Evolutionary conservation across 2,113 vertebrate species (phyloP).

Genomic region (Psittacula cyanocephala): DNA sequence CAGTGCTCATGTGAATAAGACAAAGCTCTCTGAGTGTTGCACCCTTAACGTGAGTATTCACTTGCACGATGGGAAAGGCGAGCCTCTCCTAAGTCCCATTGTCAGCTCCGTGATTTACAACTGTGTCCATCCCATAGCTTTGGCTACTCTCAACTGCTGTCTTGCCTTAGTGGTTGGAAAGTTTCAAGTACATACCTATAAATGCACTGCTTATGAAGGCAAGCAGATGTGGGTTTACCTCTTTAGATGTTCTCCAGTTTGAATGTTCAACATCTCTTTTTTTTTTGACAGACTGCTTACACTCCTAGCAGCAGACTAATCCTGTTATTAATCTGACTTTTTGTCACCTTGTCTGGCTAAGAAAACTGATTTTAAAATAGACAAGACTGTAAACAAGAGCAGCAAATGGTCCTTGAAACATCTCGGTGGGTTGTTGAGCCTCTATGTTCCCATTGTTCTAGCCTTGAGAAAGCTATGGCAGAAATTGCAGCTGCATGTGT

Average conservation of each 20-base stretch:
- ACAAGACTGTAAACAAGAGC: not conserved
- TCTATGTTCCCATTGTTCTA: not conserved
- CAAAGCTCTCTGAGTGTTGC: not conserved
- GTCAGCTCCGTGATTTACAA: rapidly evolving
- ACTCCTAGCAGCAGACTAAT: not conserved
- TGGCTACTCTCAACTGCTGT: not conserved
- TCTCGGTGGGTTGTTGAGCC: not conserved
- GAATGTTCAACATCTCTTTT: not conserved
- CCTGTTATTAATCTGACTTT: not conserved
- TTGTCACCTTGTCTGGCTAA: not conserved
- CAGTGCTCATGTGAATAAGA: not conserved
- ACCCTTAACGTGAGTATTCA: rapidly evolving
- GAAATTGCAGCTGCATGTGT: not conserved
- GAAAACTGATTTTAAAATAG: not conserved
- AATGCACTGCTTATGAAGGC: not conserved
- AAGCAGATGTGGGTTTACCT: not conserved
- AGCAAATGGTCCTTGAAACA: not conserved
- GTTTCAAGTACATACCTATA: not conserved
- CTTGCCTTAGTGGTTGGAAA: not conserved
- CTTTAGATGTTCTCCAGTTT: not conserved
- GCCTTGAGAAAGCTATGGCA: not conserved
- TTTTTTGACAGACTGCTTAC: not conserved
- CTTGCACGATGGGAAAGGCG: not conserved
- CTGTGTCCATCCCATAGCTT: not conserved
- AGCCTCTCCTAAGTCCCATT: not conserved